Evolutionary conservation across 2,888 invertebrate species (phyloP).

Genomic region (Macrostomum cliftonense): DNA sequence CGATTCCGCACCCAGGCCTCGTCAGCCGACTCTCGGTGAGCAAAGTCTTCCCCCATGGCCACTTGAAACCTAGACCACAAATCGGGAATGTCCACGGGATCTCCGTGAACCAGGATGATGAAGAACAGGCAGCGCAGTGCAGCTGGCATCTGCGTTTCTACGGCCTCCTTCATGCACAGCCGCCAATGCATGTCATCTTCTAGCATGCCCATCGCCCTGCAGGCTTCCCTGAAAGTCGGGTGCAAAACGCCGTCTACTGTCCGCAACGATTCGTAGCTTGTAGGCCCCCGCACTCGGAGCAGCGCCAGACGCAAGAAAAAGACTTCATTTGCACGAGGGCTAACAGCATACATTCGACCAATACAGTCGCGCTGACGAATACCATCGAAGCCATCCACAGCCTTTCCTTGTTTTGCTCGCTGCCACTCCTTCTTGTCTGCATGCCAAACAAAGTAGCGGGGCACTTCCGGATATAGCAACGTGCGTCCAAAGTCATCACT

Average conservation of each 20-base stretch:
- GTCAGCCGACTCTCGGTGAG: no score
- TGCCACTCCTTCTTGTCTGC: conserved; percentile 12
- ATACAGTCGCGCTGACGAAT: conserved; percentile 7
- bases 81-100: conserved; percentile 10
- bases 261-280: conserved; percentile 6
- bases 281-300: conserved; percentile 9
- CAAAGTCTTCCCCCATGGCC: conserved; percentile 7
- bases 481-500: conserved; percentile 11
- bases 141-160: conserved; percentile 6
- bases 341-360: conserved; percentile 17
- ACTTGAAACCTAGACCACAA: conserved; percentile 13
- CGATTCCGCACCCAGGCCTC: no score
- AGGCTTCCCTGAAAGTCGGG: conserved; percentile 23
- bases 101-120: conserved; percentile 11
- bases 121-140: conserved; percentile 16
- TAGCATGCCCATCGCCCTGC: conserved; percentile 21
- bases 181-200: conserved; percentile 25
- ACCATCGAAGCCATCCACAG: conserved; percentile 6
- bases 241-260: conserved; percentile 19
- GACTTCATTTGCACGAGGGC: conserved; percentile 16
- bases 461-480: conserved; percentile 13
- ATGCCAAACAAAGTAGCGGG: conserved; percentile 15
- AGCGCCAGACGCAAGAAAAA: conserved; percentile 10
- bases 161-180: conserved; percentile 18
- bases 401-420: conserved; percentile 7